phyloP scores from a whole-genome alignment of 2,113 vertebrate genomes.

The Scytalopus superciliaris region DNA sequence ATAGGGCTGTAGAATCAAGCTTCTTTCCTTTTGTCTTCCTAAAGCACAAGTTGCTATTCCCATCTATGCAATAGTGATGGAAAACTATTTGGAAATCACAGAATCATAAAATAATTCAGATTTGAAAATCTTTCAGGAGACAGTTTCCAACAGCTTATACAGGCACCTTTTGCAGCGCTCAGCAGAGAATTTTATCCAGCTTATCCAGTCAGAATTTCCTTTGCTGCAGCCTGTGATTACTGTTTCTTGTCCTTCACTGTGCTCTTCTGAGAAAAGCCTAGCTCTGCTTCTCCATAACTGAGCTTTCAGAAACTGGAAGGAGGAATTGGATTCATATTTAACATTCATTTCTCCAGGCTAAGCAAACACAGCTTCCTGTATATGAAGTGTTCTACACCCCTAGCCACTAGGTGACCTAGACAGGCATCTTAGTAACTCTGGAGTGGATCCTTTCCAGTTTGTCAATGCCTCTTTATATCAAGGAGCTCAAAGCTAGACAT shows the following conservation, averaged over 20 bases:
- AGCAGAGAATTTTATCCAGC: not conserved
- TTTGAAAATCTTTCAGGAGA: not conserved
- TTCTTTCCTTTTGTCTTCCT: not conserved
- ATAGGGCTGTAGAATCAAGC: not conserved
- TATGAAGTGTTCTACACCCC: not conserved
- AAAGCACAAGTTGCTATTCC: not conserved
- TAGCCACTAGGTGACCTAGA: not conserved
- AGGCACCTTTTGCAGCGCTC: not conserved
- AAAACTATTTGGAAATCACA: not conserved
- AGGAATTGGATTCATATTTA: not conserved
- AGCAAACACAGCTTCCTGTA: not conserved
- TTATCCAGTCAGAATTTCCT: not conserved
- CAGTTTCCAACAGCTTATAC: not conserved
- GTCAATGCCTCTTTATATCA: not conserved
- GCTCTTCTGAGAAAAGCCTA: not conserved
- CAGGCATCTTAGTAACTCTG: not conserved
- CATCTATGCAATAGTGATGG: not conserved
- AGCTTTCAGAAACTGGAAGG: not conserved
- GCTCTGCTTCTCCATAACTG: not conserved
- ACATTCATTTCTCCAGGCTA: not conserved
- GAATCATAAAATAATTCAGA: not conserved
- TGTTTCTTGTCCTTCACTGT: not conserved
- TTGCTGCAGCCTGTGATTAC: not conserved
- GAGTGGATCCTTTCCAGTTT: not conserved
- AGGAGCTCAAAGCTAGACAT: not conserved